Base-by-base conservation (phyloP, 2,888 invertebrate genomes). In the Tachystola acroxantha region DNA sequence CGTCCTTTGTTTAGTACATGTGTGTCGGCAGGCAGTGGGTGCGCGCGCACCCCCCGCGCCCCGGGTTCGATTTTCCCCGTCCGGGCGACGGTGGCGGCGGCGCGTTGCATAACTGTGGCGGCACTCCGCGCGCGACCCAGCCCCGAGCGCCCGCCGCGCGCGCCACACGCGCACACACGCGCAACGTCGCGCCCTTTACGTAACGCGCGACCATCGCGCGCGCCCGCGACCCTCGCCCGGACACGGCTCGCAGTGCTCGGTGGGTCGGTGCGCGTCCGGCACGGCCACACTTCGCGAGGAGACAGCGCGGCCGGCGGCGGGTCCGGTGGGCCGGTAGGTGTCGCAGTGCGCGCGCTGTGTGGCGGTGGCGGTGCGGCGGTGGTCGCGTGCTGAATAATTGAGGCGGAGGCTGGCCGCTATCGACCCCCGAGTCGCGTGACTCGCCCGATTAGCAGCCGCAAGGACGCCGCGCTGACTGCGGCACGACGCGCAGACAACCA, bases 401-500 rank as follows among this genome's bases (percentile, higher is more conserved):
- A 81, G 64, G 74, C 73, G 70, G 77, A 78, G 80, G 74, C 76
- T 78, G 79, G 64, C 69, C 24, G 24, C 79, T 81, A 86, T 85
- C 88, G 86, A 86, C 88, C 86, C 75, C 76, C 64, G n/a, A n/a
- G n/a, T 86, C 76, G 81, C 80, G 80, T 79, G 81, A 74, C 79
- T 70, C 60, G 72, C 70, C 64, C 69, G 72, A 68, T 75, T 71
- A 74, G 60, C 67, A 66, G 61, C 63, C 65, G 73, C 84, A 78
- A 81, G 81, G 84, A 75, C 82, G 79, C 77, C 81, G 77, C 76
- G 81, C 82, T 71, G 80, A 77, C 82, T 82, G 80, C 78, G 78
- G 67, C 70, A 72, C 61, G n/a, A 60, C 64, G 60, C 58, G 62
- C 59, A n/a, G n/a, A n/a, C n/a, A n/a, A 57, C 57, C 52, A 58